Evolutionary conservation across 2,888 invertebrate genomes (phyloP).

Genomic region (Amorpha juglandis): DNA sequence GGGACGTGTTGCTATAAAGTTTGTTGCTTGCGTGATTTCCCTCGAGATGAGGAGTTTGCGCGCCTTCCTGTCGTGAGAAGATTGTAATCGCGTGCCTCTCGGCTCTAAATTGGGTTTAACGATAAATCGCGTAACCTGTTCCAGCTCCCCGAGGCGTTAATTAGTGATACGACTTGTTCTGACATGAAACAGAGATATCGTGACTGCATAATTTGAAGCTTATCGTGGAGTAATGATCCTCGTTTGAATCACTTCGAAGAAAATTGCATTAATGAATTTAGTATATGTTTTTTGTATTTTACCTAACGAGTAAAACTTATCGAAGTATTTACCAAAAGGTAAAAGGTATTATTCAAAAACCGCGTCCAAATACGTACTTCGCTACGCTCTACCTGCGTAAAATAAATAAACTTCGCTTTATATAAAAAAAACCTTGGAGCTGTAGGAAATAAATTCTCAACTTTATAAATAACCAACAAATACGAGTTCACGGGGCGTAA

Average conservation of each 20-base stretch:
- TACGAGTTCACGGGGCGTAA: neutral
- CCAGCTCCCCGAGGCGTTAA: conserved; percentile 76
- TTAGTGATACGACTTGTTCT: conserved; percentile 68
- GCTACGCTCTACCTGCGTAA: neutral
- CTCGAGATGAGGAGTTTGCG: conserved; percentile 84
- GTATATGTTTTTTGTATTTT: neutral
- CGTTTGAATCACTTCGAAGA: conserved; percentile 10
- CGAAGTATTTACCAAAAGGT: neutral
- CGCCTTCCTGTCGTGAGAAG: conserved; percentile 84
- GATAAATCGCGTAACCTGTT: conserved; percentile 80
- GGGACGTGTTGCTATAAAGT: conserved; percentile 84
- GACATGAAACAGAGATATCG: conserved; percentile 67
- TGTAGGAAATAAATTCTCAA: neutral
- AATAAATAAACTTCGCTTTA: neutral
- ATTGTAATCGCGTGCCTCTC: conserved; percentile 83
- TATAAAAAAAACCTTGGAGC: neutral
- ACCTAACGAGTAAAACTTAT: neutral
- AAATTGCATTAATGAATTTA: conserved; percentile 7
- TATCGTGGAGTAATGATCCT: conserved; percentile 32
- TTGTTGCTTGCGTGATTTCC: conserved; percentile 85
- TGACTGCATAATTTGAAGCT: conserved; percentile 43
- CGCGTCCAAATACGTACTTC: neutral
- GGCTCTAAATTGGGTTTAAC: conserved; percentile 82
- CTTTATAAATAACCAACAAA: conserved; percentile 6
- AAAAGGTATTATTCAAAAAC: neutral